Evolutionary conservation across 2,888 invertebrate species (phyloP), one percentile per base, ranked within the genome.

Genomic region (Cybosia mesomella): DNA sequence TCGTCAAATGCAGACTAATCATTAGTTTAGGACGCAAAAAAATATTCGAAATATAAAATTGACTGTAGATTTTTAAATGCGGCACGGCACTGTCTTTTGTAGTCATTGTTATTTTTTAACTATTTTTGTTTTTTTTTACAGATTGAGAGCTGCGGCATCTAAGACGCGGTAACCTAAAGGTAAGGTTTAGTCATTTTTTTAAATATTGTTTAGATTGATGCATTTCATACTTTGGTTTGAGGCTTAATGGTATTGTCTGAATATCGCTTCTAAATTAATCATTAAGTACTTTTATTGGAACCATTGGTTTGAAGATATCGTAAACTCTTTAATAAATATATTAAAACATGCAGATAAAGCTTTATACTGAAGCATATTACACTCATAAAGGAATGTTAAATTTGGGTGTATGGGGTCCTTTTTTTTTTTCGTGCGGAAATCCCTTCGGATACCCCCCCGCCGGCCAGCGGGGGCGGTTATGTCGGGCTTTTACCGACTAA

Each of bases 1-100:
- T 90, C 84, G 85, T 85, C 87, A 91, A 92, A 90, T 85, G 84
- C 87, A 87, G 87, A 86, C 91, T 89, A 90, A 91, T 92, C 85
- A 90, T 90, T 85, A 89, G 90, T 89, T 87, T 75, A 75, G 83
- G 86, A 78, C 83, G 80, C 86, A 90, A 88, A 92, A 89, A 89
- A 85, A 77, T 86, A 85, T 85, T 85, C 83, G 87, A 88, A 87
- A 85, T 87, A 86, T 88, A 80, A 89, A 87, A 87, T 85, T 83
- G 84, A 79, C 82, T 82, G 83, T 77, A 77, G 73, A 84, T 87
- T 85, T 77, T 82, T 80, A 83, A 82, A 76, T 82, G 82, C 74
- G 76, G 74, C 76, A 80, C 74, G 76, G 74, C 76, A 80, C 73
- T 82, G 73, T 77, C 76, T 75, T 76, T 79, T 82, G 81, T 79